Percentiles rank a stretch among this genome's conserved stretches.
Evolutionary conservation across 2,797 vertebrate genomes (phyloP).

Genomic region (Decapterus maruadsi): DNA sequence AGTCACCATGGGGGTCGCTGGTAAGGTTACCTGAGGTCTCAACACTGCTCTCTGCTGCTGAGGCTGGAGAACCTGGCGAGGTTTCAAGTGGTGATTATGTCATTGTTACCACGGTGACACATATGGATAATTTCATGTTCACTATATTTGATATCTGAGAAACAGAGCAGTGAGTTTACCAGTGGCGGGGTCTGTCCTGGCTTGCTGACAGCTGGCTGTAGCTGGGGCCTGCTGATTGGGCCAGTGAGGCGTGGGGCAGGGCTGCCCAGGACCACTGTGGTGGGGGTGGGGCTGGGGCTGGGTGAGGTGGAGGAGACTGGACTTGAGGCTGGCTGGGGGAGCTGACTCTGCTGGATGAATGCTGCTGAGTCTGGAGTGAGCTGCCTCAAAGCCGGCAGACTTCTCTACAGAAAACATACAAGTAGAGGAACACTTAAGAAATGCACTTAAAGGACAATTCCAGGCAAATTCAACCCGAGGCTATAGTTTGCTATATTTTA

Average conservation of each 20-base stretch:
- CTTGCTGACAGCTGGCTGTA: constrained; percentile 91
- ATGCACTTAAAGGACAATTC: not conserved
- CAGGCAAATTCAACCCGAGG: too few species aligned
- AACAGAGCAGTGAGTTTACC: constrained; percentile 79
- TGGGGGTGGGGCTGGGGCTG: constrained; percentile 32
- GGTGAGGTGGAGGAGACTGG: constrained; percentile 61
- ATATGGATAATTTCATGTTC: not conserved
- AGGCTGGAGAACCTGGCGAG: constrained; percentile 89
- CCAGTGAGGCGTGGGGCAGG: constrained; percentile 80
- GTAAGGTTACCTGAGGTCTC: constrained; percentile 93
- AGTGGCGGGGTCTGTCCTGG: constrained; percentile 88
- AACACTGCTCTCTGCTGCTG: constrained; percentile 90
- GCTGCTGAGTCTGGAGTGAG: constrained; percentile 95
- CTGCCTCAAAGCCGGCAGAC: constrained; percentile 97
- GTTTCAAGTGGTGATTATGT: not conserved
- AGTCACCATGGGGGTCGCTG: constrained; percentile 92
- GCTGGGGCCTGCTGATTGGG: constrained; percentile 88
- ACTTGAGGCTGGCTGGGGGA: constrained; percentile 78
- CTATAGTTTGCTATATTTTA: too few species aligned
- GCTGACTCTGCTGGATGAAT: constrained; percentile 98
- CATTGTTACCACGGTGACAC: not conserved
- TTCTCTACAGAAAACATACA: constrained; percentile 87
- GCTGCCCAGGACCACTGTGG: constrained; percentile 88
- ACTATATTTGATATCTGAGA: not conserved
- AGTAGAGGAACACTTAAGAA: constrained; percentile 4